Conservation (phyloP, 2,888 invertebrate genomes). For the Galerucella pusilla region DNA sequence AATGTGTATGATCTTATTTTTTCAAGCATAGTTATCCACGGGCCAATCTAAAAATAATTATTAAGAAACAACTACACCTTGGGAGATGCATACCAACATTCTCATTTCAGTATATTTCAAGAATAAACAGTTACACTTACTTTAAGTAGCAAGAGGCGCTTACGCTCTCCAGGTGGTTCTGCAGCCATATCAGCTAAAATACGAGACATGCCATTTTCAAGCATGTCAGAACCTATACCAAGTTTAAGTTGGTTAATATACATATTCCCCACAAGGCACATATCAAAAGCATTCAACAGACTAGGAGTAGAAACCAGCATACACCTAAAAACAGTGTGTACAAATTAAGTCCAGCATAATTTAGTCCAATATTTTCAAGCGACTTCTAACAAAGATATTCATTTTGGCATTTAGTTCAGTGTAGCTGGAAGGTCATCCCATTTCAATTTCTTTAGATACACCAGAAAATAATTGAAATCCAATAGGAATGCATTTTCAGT, state of each 20-base stretch:
- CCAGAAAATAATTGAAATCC: no score
- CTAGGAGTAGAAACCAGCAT: conserved; percentile 31
- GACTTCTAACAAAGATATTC: no score
- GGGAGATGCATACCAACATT: not conserved
- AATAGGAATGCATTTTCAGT: no score
- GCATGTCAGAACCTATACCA: conserved; percentile 14
- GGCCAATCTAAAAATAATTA: not conserved
- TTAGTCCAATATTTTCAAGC: no score
- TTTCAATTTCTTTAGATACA: no score
- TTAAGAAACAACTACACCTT: not conserved
- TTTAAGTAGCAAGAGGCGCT: not conserved
- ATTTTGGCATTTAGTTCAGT: no score
- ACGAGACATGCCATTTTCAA: conserved; percentile 26
- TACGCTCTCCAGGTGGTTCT: conserved; percentile 31
- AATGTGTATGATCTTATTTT: not conserved
- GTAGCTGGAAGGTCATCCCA: no score
- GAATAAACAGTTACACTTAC: not conserved
- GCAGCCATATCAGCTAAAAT: conserved; percentile 17
- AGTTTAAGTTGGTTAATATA: conserved; percentile 7
- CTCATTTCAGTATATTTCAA: not conserved
- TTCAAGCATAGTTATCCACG: not conserved
- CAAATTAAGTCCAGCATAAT: not conserved
- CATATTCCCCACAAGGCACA: conserved; percentile 38
- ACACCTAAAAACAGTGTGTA: conserved; percentile 28
- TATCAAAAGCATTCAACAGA: conserved; percentile 34